phyloP scores from a whole-genome alignment of 1,140 invertebrate species.

The Triops cancriformis region DNA sequence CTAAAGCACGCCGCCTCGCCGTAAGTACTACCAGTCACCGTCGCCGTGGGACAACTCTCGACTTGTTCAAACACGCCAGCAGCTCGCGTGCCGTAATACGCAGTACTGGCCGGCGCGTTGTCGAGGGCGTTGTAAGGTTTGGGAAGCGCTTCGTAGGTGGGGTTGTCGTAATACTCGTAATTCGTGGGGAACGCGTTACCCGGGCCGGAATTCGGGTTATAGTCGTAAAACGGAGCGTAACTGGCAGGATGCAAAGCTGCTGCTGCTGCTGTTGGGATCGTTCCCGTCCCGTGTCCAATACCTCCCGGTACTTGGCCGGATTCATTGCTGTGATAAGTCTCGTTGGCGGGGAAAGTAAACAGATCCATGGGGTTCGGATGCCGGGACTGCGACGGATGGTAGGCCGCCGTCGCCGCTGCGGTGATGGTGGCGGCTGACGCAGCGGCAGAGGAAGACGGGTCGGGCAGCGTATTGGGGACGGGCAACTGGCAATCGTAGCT shows the following conservation, averaged over 20 bases:
- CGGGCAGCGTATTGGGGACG: background rate
- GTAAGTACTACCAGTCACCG: background rate
- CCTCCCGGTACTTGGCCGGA: background rate
- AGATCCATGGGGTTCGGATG: background rate
- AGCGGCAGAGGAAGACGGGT: background rate
- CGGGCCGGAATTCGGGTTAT: background rate
- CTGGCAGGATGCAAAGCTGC: background rate
- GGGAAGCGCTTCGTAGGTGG: slow-evolving; percentile 8
- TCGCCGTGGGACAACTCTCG: too few species aligned
- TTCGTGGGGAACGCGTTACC: background rate
- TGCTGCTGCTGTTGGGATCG: background rate
- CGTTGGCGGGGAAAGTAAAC: background rate
- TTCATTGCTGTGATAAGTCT: slow-evolving; percentile 13
- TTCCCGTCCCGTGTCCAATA: background rate
- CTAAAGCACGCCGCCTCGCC: background rate
- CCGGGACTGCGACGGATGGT: background rate
- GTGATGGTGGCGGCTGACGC: background rate
- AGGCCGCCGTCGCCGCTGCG: background rate
- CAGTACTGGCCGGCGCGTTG: background rate
- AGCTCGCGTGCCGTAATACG: background rate
- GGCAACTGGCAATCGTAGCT: background rate
- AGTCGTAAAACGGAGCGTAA: slow-evolving; percentile 5
- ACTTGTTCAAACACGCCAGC: background rate
- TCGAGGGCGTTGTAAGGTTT: slow-evolving; percentile 16
- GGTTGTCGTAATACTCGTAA: slow-evolving; percentile 11